A percentile compares a stretch with the other conserved stretches of the same genome.
phyloP scores from a whole-genome alignment of 2,113 vertebrate genomes.

The Nycticryphes semicollaris region DNA sequence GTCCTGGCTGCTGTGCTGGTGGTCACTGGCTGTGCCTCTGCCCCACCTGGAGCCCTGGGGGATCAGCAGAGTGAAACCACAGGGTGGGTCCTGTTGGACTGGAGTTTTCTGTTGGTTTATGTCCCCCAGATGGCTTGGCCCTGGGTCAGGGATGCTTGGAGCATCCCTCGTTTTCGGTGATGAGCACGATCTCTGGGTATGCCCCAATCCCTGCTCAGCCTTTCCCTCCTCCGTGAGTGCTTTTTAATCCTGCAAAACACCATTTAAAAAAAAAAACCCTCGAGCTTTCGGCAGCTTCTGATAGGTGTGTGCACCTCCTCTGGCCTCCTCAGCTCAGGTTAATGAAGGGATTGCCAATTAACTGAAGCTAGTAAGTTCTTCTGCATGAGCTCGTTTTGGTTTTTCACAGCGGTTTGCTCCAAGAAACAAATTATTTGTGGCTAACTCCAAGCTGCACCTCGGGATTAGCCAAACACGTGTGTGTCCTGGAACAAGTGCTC shows the following conservation, averaged over 20 bases:
- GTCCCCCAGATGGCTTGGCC: not conserved
- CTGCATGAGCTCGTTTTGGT: not conserved
- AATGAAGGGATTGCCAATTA: not conserved
- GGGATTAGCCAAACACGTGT: not conserved
- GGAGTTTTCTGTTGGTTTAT: not conserved
- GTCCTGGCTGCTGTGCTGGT: accelerated
- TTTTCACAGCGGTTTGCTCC: not conserved
- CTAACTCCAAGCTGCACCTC: not conserved
- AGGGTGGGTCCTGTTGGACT: not conserved
- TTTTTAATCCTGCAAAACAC: not conserved
- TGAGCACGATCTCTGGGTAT: not conserved
- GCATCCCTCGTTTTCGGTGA: not conserved
- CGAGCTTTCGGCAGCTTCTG: not conserved
- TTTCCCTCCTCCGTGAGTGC: accelerated
- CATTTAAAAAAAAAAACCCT: not conserved
- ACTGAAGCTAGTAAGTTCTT: not conserved
- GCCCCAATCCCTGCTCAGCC: not conserved
- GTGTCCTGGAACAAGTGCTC: not conserved
- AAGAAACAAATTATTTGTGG: slow-evolving; percentile 9
- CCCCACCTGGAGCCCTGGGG: not conserved
- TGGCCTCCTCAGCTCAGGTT: not conserved
- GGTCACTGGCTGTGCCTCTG: accelerated
- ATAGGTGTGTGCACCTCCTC: not conserved
- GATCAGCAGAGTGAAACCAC: not conserved
- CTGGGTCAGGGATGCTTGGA: not conserved